Evolutionary conservation across 2,888 invertebrate genomes (phyloP).

Genomic region (Aspidiotus rigidus): DNA sequence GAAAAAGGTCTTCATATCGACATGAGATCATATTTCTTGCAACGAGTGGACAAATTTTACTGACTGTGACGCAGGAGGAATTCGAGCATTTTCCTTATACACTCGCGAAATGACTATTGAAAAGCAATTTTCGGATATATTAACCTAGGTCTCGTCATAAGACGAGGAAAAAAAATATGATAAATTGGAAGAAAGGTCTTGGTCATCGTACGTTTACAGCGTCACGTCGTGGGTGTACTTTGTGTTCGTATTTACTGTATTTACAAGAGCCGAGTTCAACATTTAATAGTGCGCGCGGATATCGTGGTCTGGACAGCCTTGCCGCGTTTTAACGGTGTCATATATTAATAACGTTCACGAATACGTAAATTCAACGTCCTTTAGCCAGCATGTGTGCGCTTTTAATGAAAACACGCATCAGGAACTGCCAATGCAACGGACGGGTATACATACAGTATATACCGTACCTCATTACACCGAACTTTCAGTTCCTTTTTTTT

Average conservation of each 20-base stretch:
- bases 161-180: neutral
- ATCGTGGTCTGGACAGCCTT: constrained; percentile 1
- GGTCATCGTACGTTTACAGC: neutral
- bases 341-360: constrained; percentile 2
- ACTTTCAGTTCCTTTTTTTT: neutral
- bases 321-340: constrained; percentile 4
- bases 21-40: no score
- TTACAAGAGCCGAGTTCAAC: neutral
- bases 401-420: neutral
- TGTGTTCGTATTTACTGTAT: neutral
- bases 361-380: neutral
- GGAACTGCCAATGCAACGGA: neutral
- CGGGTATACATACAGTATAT: no score
- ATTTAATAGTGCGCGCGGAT: neutral
- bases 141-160: neutral
- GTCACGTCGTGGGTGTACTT: neutral
- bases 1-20: no score
- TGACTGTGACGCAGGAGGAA: neutral
- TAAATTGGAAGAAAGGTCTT: constrained; percentile 4
- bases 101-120: neutral
- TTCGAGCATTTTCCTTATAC: neutral
- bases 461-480: neutral
- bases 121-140: neutral
- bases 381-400: neutral
- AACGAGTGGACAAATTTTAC: no score